Conservation (phyloP, 92 coral and sea anemone genomes). For the Porites rus region DNA sequence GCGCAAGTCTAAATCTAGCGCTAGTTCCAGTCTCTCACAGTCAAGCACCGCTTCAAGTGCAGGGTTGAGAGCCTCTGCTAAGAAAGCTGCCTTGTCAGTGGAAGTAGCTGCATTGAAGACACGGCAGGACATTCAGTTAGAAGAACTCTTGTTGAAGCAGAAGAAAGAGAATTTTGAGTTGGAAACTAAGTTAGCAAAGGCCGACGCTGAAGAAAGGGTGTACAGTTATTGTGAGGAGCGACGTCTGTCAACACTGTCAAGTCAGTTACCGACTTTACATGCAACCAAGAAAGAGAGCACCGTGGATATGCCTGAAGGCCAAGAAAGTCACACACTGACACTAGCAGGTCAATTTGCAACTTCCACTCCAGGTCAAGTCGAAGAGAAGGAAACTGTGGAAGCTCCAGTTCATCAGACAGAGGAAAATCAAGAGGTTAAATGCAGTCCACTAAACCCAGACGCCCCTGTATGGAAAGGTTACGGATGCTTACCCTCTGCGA, state of each 20-base stretch:
- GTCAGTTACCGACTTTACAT: slow-evolving; percentile 8
- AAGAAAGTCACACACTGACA: slow-evolving; percentile 18
- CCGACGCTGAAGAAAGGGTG: too few relatives aligned
- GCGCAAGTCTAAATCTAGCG: slow-evolving; percentile 22
- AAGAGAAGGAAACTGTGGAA: neutral
- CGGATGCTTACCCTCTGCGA: neutral
- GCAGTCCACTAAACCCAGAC: slow-evolving; percentile 12
- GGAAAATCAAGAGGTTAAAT: neutral
- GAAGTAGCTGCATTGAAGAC: slow-evolving; percentile 36
- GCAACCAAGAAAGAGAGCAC: neutral
- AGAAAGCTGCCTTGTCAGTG: slow-evolving; percentile 32
- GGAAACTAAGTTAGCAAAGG: too few relatives aligned
- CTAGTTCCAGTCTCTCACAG: slow-evolving; percentile 19
- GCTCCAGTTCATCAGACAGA: neutral
- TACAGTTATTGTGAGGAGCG: too few relatives aligned
- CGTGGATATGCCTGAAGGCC: slow-evolving; percentile 8
- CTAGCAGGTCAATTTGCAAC: slow-evolving; percentile 17
- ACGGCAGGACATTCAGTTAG: neutral
- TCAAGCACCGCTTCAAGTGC: slow-evolving; percentile 30
- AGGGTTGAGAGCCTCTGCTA: slow-evolving; percentile 28
- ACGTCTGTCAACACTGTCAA: neutral
- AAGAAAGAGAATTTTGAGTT: too few relatives aligned
- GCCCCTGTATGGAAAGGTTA: neutral
- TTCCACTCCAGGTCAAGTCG: slow-evolving; percentile 20
- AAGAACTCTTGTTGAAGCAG: too few relatives aligned